Conservation (phyloP, 2,113 vertebrate genomes). For the Paramormyrops kingsleyae region DNA sequence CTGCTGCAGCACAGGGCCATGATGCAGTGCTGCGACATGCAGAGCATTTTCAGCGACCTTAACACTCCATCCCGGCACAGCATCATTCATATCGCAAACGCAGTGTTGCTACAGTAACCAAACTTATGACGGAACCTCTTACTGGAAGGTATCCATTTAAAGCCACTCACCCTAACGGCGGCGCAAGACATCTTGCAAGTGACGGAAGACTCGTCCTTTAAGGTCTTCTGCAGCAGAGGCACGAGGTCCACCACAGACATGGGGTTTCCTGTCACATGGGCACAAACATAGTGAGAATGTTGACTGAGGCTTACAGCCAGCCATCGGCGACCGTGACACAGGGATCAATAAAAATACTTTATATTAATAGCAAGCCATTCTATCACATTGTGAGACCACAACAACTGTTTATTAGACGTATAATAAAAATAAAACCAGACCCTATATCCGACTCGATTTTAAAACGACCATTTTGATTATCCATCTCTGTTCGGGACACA, state of each 20-base stretch:
- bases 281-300: not conserved
- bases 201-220: slow-evolving; percentile 90
- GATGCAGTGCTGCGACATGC: slow-evolving; percentile 80
- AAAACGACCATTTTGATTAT: not conserved
- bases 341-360: not conserved
- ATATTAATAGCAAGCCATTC: not conserved
- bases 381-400: not conserved
- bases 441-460: not conserved
- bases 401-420: not conserved
- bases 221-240: slow-evolving; percentile 72
- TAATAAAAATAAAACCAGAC: not conserved
- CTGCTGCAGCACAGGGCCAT: slow-evolving; percentile 81
- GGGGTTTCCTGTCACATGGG: slow-evolving; percentile 61
- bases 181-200: slow-evolving; percentile 90
- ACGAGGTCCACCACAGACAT: slow-evolving; percentile 80
- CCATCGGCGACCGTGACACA: not conserved
- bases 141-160: not conserved
- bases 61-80: not conserved
- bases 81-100: not conserved
- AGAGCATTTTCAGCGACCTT: not conserved
- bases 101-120: not conserved
- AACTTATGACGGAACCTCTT: not conserved
- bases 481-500: not conserved
- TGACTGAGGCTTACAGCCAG: not conserved
- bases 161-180: slow-evolving; percentile 75